These are phyloP conservation scores for Drosophila buzzatii DNA, from an alignment of 2,888 invertebrate genomes.

Conservation along the genomic window DNA sequence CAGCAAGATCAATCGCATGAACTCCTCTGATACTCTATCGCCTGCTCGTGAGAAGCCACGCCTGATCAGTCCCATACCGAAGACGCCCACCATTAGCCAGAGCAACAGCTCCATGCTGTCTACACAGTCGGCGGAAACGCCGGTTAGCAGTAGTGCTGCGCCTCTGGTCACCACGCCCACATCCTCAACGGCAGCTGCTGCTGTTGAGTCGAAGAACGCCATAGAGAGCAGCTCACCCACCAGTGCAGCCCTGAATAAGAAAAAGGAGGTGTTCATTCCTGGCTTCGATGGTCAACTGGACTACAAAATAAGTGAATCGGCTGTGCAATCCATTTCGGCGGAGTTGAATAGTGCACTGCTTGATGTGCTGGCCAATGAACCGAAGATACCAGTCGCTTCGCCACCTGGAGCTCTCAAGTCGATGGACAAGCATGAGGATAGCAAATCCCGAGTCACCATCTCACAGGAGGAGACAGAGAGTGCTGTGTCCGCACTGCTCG, in stretches of 20 bases:
- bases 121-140: conserved; percentile 67
- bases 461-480: conserved; percentile 97
- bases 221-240: conserved; percentile 51
- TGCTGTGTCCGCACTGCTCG: conserved; percentile 94
- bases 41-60: conserved; percentile 82
- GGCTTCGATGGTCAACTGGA: conserved; percentile 90
- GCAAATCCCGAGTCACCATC: conserved; percentile 91
- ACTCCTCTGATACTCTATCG: conserved; percentile 74
- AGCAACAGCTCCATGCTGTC: conserved; percentile 61
- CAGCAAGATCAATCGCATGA: conserved; percentile 40
- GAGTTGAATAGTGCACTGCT: conserved; percentile 85
- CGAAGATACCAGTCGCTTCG: conserved; percentile 84
- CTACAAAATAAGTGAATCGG: conserved; percentile 91
- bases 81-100: conserved; percentile 86
- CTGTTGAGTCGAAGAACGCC: conserved; percentile 39
- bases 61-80: conserved; percentile 87
- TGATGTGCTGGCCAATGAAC: conserved; percentile 83
- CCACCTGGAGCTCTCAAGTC: conserved; percentile 84
- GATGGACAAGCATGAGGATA: conserved; percentile 88
- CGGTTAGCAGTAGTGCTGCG: conserved; percentile 43
- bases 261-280: conserved; percentile 89
- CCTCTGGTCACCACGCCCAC: conserved; percentile 69
- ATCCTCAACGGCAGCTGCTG: conserved; percentile 53
- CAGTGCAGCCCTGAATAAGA: conserved; percentile 68
- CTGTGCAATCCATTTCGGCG: conserved; percentile 92